Evolutionary conservation across 2,888 invertebrate genomes (phyloP), one percentile per base, ranked within the genome.

Genomic region (Caenorhabditis sp.): DNA sequence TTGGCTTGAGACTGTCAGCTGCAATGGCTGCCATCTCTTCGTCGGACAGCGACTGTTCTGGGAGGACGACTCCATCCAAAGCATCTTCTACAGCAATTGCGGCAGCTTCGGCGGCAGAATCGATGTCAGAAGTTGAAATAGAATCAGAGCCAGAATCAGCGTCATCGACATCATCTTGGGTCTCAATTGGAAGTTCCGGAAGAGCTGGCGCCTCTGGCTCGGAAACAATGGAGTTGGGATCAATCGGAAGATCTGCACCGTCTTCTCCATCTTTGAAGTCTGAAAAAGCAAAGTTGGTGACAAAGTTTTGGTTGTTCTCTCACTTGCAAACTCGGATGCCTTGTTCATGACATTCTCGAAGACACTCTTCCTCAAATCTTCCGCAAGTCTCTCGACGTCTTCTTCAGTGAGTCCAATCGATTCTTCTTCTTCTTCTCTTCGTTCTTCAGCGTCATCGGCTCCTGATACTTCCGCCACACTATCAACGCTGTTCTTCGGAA

Each of bases 261-360:
- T 35, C 50, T 55, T 22, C 62, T 1, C 55, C 55, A 22, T 62
- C 40, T 13, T 18, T 22, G 26, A n/a, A 20, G 13, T 47, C 47
- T 18, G 40, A 40, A 40, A 40, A n/a, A n/a, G n/a, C n/a, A n/a
- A n/a, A n/a, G n/a, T n/a, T n/a, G n/a, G n/a, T n/a, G n/a, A n/a
- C n/a, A n/a, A n/a, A n/a, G n/a, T n/a, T n/a, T n/a, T 13, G 40
- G 40, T 13, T 40, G 6, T 13, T 40, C 13, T 13, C 37, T 26
- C 37, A 65, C 68, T 32, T 18, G 9, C 56, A 35, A 72, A 58
- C 24, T 72, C 72, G 6, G 24, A n/a, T 0, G 72, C 65, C 22
- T 65, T 72, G 8, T 60, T 61, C 67, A 76, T 58, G 8, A 74
- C 67, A 26, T 74, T 51, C 15, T 60, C 67, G 8, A 44, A 60